phyloP scores from a whole-genome alignment of 2,113 vertebrate genomes.

The Paramisgurnus dabryanus region DNA sequence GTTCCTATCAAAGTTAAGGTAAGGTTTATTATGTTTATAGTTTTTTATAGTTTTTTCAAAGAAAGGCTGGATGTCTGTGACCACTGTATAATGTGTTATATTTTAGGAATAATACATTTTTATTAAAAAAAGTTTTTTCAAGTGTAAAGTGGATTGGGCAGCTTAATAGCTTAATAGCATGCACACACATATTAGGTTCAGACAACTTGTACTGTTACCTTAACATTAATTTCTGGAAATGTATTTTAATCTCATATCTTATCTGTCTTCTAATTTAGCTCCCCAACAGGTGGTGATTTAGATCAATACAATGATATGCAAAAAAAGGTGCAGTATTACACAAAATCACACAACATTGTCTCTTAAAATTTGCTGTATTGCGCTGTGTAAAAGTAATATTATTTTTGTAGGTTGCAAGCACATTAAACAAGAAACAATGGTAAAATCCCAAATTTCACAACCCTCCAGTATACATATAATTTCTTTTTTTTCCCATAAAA shows the following conservation, averaged over 20 bases:
- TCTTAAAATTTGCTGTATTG: too few species aligned
- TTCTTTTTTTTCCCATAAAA: neutral
- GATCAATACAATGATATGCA: slow-evolving; percentile 3
- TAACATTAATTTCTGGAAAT: neutral
- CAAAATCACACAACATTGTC: neutral
- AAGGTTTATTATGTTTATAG: slow-evolving; percentile 24
- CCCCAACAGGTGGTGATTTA: slow-evolving; percentile 35
- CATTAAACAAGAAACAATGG: slow-evolving; percentile 36
- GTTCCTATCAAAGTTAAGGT: slow-evolving; percentile 62
- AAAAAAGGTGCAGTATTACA: slow-evolving; percentile 58
- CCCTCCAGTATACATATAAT: neutral
- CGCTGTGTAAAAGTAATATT: neutral
- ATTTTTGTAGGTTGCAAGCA: slow-evolving; percentile 18
- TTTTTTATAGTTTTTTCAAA: neutral
- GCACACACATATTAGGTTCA: too few species aligned
- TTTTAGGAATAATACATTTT: too few species aligned
- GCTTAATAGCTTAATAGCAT: too few species aligned
- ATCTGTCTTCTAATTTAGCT: slow-evolving; percentile 59
- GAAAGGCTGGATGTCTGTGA: too few species aligned
- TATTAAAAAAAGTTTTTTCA: too few species aligned
- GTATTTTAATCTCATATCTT: neutral
- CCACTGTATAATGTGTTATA: too few species aligned
- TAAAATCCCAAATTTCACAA: slow-evolving; percentile 13
- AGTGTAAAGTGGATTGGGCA: too few species aligned
- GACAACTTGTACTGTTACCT: too few species aligned